Base-by-base conservation (phyloP, 2,797 vertebrate genomes). In the Sebastes ruberrimus region DNA sequence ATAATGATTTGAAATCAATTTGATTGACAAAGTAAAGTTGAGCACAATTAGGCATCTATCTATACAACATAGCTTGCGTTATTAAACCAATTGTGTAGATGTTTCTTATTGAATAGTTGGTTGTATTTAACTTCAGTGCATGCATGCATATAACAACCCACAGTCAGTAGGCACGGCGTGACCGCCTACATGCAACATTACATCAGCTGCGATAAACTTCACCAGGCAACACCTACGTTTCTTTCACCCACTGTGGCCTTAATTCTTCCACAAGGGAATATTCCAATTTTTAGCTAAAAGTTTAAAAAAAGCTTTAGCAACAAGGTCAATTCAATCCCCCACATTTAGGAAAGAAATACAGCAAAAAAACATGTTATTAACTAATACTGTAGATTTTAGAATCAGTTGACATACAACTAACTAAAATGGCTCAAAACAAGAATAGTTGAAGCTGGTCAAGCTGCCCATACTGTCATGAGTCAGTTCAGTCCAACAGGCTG, bases 211-310 rank as follows among this genome's bases (percentile, higher is more conserved):
- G 57, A 59, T 62, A 78, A 86, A 80, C 78, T 67, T 84, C 63
- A 87, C 76, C 61, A 61, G 73, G 76, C 42, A 83, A 78, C 90
- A 74, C 91, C 89, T 83, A 92, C 93, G 33, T 66, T 75, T 78
- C 46, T 78, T 62, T 84, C 82, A 80, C 83, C 87, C 87, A 88
- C 84, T 75, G 79, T 25, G 62, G 35, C 60, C 59, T 56, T 22
- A 71, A 63, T 69, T 75, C 38, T 22, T 32, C 63, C 14, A 27
- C 66, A 49, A 64, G 56, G 30, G 22, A 59, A 32, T 25, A 5
- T 25, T 76, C 1, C 7, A 66, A 2, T 59, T 35, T 57, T 25
- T 11, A 61, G 30, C 28, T 55, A 62, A 32, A 49, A 52, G 16
- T 0, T 46, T 18, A 52, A 53, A 53, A 52, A 53, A 53, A n/a